Conservation (phyloP, 2,797 vertebrate genomes). For the Oceanodroma leucorhoa region DNA sequence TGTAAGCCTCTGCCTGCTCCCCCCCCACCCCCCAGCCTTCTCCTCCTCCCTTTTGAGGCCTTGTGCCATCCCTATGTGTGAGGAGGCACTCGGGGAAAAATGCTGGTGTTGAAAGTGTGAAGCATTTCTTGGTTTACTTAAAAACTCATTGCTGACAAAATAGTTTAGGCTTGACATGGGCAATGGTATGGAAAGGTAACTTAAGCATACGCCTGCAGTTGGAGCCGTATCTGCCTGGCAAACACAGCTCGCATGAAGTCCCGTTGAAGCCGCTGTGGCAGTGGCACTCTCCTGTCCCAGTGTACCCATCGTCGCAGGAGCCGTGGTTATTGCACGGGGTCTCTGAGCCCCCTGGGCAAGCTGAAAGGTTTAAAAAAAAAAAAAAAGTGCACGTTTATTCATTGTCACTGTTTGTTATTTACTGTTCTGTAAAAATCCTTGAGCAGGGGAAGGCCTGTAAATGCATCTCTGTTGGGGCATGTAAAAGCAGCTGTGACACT, state of each 20-base stretch:
- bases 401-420: background rate
- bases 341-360: conserved; percentile 85
- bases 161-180: accelerated
- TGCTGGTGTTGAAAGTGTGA: accelerated
- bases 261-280: conserved; percentile 84
- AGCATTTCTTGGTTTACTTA: background rate
- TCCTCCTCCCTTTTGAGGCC: background rate
- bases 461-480: accelerated
- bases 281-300: conserved; percentile 81
- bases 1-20: background rate
- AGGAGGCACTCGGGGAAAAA: background rate
- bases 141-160: background rate
- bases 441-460: background rate
- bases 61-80: accelerated
- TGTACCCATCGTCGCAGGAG: conserved; percentile 79
- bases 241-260: conserved; percentile 85
- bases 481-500: background rate
- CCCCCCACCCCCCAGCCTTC: background rate
- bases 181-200: accelerated
- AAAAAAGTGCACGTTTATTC: background rate
- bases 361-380: conserved; percentile 63
- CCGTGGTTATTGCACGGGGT: conserved; percentile 83
- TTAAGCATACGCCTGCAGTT: conserved; percentile 79
- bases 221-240: conserved; percentile 79
- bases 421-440: background rate